Conservation (phyloP, 2,888 invertebrate genomes). For the Strigamia transsilvanica region DNA sequence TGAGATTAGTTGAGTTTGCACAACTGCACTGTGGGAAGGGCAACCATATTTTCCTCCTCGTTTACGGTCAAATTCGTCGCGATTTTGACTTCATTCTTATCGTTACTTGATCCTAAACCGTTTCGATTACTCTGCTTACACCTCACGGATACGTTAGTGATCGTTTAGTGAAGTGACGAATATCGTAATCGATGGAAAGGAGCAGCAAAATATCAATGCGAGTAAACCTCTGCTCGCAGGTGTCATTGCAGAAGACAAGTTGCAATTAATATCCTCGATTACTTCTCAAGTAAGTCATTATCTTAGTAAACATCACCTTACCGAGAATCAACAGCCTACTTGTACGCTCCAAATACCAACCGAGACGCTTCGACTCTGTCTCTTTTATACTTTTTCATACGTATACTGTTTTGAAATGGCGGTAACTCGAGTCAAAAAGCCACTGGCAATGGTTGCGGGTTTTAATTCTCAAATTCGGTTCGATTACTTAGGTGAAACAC, state of each 20-base stretch:
- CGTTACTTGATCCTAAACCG: conserved; percentile 18
- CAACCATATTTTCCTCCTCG: conserved; percentile 41
- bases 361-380: background rate
- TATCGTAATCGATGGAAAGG: conserved; percentile 21
- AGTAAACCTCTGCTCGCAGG: conserved; percentile 28
- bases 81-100: conserved; percentile 21
- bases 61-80: conserved; percentile 24
- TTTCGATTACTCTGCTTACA: conserved; percentile 28
- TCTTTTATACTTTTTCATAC: background rate
- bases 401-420: conserved; percentile 33
- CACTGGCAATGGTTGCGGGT: conserved; percentile 45
- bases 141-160: conserved; percentile 22
- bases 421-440: conserved; percentile 49
- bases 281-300: conserved; percentile 36
- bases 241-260: conserved; percentile 49
- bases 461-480: conserved; percentile 20
- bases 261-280: conserved; percentile 12
- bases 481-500: conserved; percentile 8
- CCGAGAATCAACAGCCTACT: background rate
- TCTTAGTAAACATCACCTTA: conserved; percentile 1
- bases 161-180: conserved; percentile 1
- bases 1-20: conserved; percentile 43
- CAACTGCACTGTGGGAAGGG: conserved; percentile 43
- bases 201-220: conserved; percentile 24
- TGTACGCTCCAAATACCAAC: background rate